phyloP scores from a whole-genome alignment of 2,888 invertebrate species.

The Sinotaia quadrata region DNA sequence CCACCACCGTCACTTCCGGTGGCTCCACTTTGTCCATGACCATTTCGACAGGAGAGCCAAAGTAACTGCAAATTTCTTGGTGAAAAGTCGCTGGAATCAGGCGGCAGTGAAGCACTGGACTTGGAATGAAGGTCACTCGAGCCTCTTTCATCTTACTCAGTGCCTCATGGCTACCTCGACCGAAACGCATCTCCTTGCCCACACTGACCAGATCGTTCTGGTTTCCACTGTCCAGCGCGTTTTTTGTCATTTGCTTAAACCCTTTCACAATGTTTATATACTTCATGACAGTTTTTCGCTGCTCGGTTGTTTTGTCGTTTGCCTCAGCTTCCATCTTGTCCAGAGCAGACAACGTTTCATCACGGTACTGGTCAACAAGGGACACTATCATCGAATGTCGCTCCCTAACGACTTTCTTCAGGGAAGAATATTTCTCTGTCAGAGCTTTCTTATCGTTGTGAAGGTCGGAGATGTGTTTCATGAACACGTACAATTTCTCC shows the following conservation, averaged over 20 bases:
- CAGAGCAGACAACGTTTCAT: not conserved
- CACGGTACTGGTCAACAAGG: not conserved
- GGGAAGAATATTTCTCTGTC: not conserved
- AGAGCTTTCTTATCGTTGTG: not conserved
- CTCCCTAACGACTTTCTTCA: not conserved
- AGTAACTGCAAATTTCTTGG: not conserved
- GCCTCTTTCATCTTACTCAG: too few relatives aligned
- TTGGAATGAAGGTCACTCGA: not conserved
- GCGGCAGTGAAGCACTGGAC: not conserved
- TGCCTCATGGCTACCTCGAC: not conserved
- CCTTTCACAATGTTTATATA: not conserved
- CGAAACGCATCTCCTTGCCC: not conserved
- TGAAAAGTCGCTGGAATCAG: not conserved
- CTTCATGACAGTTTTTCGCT: too few relatives aligned
- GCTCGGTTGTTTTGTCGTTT: not conserved
- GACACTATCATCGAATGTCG: not conserved
- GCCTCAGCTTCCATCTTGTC: not conserved
- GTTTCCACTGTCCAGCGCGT: not conserved
- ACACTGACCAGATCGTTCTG: not conserved
- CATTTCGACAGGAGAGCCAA: not conserved
- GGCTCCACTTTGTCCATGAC: not conserved
- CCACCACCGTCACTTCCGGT: not conserved
- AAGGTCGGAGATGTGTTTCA: not conserved
- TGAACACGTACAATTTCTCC: not conserved
- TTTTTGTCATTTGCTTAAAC: not conserved